Conservation (phyloP, 2,888 invertebrate genomes). For the Cistogaster globosa region DNA sequence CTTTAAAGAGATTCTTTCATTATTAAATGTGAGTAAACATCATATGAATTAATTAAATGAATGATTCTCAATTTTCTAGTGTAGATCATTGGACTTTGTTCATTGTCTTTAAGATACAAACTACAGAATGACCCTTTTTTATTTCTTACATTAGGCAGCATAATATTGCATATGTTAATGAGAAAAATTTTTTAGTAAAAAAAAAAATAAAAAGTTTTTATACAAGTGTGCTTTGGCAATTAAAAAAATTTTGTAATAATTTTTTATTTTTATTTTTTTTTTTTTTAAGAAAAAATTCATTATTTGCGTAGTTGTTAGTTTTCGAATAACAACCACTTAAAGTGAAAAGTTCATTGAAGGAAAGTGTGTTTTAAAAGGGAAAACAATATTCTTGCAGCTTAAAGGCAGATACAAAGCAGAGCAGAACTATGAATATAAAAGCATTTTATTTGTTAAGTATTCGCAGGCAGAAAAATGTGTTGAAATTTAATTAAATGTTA, state of each 20-base stretch:
- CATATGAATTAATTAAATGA: slow-evolving; percentile 19
- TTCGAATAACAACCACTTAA: slow-evolving; percentile 4
- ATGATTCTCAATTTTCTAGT: slow-evolving; percentile 2
- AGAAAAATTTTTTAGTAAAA: no score
- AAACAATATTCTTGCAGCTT: no score
- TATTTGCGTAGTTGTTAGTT: neutral
- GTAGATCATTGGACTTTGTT: slow-evolving; percentile 43
- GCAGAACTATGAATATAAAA: slow-evolving; percentile 23
- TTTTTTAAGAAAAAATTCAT: slow-evolving; percentile 1
- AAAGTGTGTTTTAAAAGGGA: no score
- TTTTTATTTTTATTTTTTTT: neutral
- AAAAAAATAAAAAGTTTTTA: no score
- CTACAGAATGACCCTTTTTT: slow-evolving; percentile 34
- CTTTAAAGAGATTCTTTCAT: slow-evolving; percentile 14
- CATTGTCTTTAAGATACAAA: neutral
- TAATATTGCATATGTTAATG: slow-evolving; percentile 10
- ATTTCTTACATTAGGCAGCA: slow-evolving; percentile 23
- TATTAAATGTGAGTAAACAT: neutral
- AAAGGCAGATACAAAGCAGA: no score
- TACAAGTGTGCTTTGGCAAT: slow-evolving; percentile 3
- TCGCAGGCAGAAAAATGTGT: neutral
- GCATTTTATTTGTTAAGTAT: slow-evolving; percentile 21
- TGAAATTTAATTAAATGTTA: neutral
- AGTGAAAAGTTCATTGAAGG: neutral
- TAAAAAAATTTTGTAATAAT: no score